phyloP scores from a whole-genome alignment of 2,797 vertebrate species.

The Crax fasciolata region DNA sequence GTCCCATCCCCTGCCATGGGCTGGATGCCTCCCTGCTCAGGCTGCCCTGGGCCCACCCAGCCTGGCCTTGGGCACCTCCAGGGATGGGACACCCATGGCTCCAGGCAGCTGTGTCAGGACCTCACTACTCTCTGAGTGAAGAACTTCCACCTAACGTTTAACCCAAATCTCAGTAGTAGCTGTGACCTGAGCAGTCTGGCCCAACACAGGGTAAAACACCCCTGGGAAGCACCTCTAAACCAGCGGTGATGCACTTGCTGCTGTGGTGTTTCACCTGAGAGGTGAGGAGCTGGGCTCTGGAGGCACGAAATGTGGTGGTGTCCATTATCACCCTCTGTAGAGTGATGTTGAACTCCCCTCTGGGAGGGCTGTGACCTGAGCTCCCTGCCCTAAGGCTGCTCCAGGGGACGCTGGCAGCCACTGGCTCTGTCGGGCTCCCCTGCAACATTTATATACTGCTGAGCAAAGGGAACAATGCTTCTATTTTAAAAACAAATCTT shows the following conservation, averaged over 20 bases:
- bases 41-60: too few relatives aligned
- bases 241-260: accelerated
- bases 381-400: not conserved
- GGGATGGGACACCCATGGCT: too few relatives aligned
- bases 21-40: too few relatives aligned
- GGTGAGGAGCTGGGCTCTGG: not conserved
- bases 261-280: not conserved
- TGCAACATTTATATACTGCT: not conserved
- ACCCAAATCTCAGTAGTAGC: not conserved
- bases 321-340: not conserved
- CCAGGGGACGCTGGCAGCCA: accelerated
- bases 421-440: not conserved
- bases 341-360: not conserved
- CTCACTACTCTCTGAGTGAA: too few relatives aligned
- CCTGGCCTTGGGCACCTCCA: too few relatives aligned
- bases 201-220: not conserved
- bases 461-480: not conserved
- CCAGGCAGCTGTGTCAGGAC: too few relatives aligned
- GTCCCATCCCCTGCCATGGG: too few relatives aligned
- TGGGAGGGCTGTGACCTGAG: not conserved
- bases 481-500: not conserved
- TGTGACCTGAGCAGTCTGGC: not conserved
- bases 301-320: accelerated
- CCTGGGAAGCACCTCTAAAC: not conserved
- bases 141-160: too few relatives aligned